A percentile compares a stretch with the other conserved stretches of the same genome.
Conservation (phyloP, 2,888 invertebrate species). For the Perizoma affinitatum region DNA sequence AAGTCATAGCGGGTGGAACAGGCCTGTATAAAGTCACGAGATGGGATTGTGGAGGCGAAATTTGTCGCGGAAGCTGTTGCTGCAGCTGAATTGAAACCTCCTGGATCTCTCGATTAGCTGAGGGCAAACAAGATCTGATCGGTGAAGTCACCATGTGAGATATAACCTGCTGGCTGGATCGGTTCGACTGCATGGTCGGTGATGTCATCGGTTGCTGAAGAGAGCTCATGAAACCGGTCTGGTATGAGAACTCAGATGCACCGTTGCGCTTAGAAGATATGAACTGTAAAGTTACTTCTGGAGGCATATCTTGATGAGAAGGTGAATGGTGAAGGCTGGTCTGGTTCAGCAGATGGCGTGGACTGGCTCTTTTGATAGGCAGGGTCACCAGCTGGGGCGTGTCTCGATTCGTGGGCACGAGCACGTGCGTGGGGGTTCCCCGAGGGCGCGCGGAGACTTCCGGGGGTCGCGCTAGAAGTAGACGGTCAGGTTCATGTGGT, state of each 20-base stretch:
- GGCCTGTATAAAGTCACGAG: slow-evolving; percentile 17
- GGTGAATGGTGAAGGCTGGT: not conserved
- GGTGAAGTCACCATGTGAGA: not conserved
- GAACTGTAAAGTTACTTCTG: too few relatives aligned
- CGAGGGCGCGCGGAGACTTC: too few relatives aligned
- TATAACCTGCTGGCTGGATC: not conserved
- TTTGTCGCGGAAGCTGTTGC: not conserved
- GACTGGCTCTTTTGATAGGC: not conserved
- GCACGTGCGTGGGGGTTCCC: slow-evolving; percentile 7
- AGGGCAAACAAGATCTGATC: not conserved
- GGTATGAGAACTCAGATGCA: too few relatives aligned
- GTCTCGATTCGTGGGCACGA: not conserved
- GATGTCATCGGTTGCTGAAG: too few relatives aligned
- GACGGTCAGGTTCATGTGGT: slow-evolving; percentile 88
- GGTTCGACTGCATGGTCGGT: too few relatives aligned
- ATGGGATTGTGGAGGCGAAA: slow-evolving; percentile 3
- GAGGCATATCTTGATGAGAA: too few relatives aligned
- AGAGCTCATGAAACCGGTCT: too few relatives aligned
- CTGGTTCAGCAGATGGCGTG: not conserved
- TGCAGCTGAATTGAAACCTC: slow-evolving; percentile 10
- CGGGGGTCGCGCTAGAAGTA: slow-evolving; percentile 80
- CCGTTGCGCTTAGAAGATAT: too few relatives aligned
- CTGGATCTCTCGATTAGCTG: slow-evolving; percentile 7
- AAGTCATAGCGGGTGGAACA: slow-evolving; percentile 10
- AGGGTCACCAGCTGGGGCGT: not conserved